These are phyloP conservation scores for Nycticryphes semicollaris DNA, from an alignment of 2,113 vertebrate species.

Conservation along the genomic window DNA sequence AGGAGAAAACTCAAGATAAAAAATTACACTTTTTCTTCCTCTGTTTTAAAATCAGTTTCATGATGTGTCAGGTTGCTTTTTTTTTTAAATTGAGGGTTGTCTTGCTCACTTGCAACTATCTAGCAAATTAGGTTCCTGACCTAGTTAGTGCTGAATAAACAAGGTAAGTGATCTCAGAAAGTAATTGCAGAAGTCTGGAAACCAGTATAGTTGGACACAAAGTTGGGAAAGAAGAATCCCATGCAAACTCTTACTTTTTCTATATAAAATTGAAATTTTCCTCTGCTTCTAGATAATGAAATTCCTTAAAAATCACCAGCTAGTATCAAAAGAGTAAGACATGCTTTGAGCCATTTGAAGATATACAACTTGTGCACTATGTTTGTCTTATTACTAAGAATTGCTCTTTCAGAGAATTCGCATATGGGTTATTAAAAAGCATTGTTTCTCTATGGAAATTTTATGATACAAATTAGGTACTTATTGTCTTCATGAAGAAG, in stretches of 20 bases:
- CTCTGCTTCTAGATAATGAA: neutral
- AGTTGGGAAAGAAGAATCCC: neutral
- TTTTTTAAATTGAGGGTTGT: neutral
- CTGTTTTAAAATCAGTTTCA: neutral
- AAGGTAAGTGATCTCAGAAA: neutral
- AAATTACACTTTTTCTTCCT: neutral
- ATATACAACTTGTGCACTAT: neutral
- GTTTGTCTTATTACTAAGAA: neutral
- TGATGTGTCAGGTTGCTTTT: neutral
- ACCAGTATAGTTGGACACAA: neutral
- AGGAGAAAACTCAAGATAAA: neutral
- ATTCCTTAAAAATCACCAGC: neutral
- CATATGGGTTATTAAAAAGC: neutral
- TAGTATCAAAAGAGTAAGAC: neutral
- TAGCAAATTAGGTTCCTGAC: neutral
- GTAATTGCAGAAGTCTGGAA: neutral
- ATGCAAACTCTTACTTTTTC: neutral
- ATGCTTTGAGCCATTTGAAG: neutral
- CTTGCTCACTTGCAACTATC: neutral
- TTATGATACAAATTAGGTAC: neutral
- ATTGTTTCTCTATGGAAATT: neutral
- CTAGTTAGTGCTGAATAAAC: neutral
- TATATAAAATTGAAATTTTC: neutral
- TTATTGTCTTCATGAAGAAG: neutral
- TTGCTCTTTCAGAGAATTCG: neutral